phyloP scores from a whole-genome alignment of 2,797 vertebrate genomes.

The Poecilia gillii region DNA sequence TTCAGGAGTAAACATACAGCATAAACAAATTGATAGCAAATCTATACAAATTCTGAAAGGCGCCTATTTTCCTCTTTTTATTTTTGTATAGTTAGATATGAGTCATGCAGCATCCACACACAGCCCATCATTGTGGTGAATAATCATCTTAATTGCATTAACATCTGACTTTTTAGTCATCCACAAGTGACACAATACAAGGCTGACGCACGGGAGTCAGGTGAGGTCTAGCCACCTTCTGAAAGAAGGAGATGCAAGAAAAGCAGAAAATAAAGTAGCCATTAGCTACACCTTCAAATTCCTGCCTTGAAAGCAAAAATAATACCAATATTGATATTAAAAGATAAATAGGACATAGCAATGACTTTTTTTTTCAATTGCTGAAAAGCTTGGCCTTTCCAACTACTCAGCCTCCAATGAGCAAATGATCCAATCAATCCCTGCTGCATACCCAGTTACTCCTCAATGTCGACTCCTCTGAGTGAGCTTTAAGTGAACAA shows the following conservation, averaged over 20 bases:
- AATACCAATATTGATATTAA: conserved; percentile 4
- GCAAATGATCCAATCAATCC: conserved; percentile 2
- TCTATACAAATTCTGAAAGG: conserved; percentile 23
- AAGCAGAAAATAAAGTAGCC: not conserved
- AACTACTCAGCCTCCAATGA: not conserved
- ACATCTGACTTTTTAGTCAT: not conserved
- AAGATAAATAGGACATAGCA: not conserved
- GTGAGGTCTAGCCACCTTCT: conserved; percentile 10
- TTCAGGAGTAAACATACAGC: conserved; percentile 21
- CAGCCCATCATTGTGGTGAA: not conserved
- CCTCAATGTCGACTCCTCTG: not conserved
- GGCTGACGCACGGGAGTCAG: conserved; percentile 14
- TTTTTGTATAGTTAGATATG: conserved; percentile 14
- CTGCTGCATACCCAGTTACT: conserved; percentile 6
- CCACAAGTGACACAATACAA: not conserved
- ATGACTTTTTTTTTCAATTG: conserved; percentile 7
- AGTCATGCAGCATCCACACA: not conserved
- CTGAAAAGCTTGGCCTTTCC: conserved; percentile 23
- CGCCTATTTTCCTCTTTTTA: not conserved
- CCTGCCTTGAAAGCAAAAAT: not conserved
- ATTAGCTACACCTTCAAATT: not conserved
- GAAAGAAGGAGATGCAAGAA: not conserved
- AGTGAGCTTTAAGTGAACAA: conserved; percentile 17
- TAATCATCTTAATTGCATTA: not conserved
- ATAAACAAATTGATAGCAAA: conserved; percentile 45